Evolutionary conservation across 2,113 vertebrate genomes (phyloP).

Genomic region (Engraulis encrasicolus): DNA sequence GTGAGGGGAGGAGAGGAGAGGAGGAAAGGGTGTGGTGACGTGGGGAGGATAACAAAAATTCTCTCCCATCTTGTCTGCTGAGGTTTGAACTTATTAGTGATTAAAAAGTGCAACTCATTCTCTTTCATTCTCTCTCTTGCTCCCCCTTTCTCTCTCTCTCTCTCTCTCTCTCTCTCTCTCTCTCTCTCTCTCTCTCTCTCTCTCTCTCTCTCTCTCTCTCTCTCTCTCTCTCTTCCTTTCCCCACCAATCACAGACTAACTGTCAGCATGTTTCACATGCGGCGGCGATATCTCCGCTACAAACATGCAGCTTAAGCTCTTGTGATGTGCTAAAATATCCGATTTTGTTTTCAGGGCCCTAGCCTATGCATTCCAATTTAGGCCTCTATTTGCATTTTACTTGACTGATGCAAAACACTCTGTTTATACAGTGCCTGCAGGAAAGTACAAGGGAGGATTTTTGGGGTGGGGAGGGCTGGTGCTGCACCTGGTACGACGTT

Average conservation of each 20-base stretch:
- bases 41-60: constrained; percentile 31
- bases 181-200: neutral
- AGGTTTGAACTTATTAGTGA: constrained; percentile 29
- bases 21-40: too few species aligned
- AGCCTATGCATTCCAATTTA: constrained; percentile 6
- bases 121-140: neutral
- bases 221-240: neutral
- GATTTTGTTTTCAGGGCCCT: constrained; percentile 28
- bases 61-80: constrained; percentile 28
- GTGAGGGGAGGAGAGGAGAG: too few species aligned
- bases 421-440: neutral
- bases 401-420: neutral
- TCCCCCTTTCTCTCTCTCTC: neutral
- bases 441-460: neutral
- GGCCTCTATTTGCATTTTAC: neutral
- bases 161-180: neutral
- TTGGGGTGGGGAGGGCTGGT: neutral
- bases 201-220: neutral
- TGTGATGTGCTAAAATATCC: constrained; percentile 49
- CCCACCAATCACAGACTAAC: constrained; percentile 34
- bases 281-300: constrained; percentile 45
- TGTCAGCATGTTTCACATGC: constrained; percentile 46
- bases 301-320: constrained; percentile 34
- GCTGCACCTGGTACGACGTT: too few species aligned
- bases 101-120: constrained; percentile 12